Evolutionary conservation across 2,797 vertebrate genomes (phyloP), one percentile per base, ranked within the genome.

Genomic region (Arnoldichthys spilopterus): DNA sequence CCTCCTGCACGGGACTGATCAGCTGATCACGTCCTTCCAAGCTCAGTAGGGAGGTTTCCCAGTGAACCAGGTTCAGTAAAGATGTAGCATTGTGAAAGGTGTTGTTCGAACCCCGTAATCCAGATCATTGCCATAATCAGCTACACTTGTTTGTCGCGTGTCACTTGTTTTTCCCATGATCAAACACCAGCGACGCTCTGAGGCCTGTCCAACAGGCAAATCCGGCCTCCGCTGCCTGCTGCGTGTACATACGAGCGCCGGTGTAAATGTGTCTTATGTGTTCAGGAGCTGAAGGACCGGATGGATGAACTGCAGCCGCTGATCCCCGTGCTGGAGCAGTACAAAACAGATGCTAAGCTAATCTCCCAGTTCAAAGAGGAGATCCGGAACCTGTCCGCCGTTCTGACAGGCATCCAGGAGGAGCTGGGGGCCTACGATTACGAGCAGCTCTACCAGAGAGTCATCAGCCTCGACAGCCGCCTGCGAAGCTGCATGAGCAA

Each of bases 281-380:
- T 83, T 43, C 45, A 99, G 98, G 97, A 99, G 88, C 86, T 99
- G 84, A 96, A 96, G 81, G 97, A 98, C 87, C 97, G 97, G 87
- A 99, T 99, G 98, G 96, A 98, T 26, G 96, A 98, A 87, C 94
- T 99, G 71, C 92, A 97, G 86, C 97, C 97, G 18, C 83, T 99
- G 91, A 98, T 99, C 86, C 98, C 98, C 0, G 97, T 99, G 78
- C 89, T 99, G 88, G 98, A 99, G 87, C 98, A 99, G 90, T 99
- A 99, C 91, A 99, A 98, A 92, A 98, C 96, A 43, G 98, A 99
- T 74, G 96, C 97, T 59, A 96, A 94, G 68, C 89, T 98, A 82
- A 98, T 99, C 89, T 96, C 95, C 18, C 95, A 96, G 86, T 99
- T 99, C 92, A 99, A 99, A 89, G 97, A 99, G 85, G 98, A 99